Base-by-base conservation (phyloP, 2,113 vertebrate species). In the Amazona vittata region DNA sequence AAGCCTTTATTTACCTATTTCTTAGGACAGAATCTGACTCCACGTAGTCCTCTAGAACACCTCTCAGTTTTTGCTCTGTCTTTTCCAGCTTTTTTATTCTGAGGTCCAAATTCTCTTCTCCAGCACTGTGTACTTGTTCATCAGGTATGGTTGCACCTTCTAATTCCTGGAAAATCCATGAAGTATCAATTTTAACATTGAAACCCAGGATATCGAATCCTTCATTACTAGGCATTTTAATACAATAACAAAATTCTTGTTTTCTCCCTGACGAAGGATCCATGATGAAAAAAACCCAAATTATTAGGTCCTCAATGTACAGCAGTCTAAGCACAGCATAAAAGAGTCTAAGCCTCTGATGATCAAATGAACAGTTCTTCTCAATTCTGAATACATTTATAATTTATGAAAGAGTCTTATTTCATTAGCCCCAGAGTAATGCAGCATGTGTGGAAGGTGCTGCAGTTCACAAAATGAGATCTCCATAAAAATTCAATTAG, bases 1-100 rank as follows among this genome's bases (percentile, higher is more conserved):
- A 0, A 0, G 0, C 2, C 16, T 57, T 77, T 25, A 77, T 86
- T 98, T 98, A 99, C 99, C 98, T 98, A 59, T 92, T 97, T 90
- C 89, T 96, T 77, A 97, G 91, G 78, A 94, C 81, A 28, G 96
- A 94, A 79, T 98, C 96, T 8, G 97, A 92, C 50, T 83, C 93
- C 80, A 93, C 0, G 15, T 46, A 60, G 52, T 95, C 96, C 82
- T 90, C 91, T 64, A 97, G 89, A 37, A 82, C 91, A 4, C 76
- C 49, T 87, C 85, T 59, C 64, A 97, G 82, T 41, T 84, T 96
- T 95, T 81, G 96, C 86, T 98, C 89, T 0, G 69, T 95, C 52
- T 94, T 89, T 39, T 97, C 96, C 86, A 97, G 92, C 44, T 97
- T 37, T 95, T 97, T 93, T 88, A 97, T 95, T 95, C 92, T 76